phyloP scores from a whole-genome alignment of 2,113 vertebrate genomes.

The Bubo blakistoni region DNA sequence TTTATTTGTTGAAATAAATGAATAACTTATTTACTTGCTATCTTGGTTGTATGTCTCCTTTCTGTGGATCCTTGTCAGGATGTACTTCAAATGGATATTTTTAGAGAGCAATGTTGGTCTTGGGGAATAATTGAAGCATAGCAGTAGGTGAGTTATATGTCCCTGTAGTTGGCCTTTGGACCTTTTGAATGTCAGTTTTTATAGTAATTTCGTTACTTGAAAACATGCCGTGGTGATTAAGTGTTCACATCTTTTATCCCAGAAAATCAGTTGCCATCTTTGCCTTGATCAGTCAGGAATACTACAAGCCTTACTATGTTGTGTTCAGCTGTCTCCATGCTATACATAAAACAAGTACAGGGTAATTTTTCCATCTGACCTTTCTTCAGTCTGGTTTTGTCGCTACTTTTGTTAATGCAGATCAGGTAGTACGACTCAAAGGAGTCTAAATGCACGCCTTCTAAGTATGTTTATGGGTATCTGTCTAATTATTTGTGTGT shows the following conservation, averaged over 20 bases:
- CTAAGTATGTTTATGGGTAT: neutral
- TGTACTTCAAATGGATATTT: constrained; percentile 68
- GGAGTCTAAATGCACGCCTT: constrained; percentile 33
- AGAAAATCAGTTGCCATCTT: constrained; percentile 50
- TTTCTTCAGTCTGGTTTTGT: constrained; percentile 48
- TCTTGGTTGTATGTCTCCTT: constrained; percentile 64
- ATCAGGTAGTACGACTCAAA: constrained; percentile 33
- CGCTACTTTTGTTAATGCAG: constrained; percentile 27
- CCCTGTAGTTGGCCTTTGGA: constrained; percentile 62
- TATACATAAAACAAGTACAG: neutral
- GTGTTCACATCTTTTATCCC: constrained; percentile 55
- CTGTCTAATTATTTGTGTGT: constrained; percentile 5
- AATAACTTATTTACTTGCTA: constrained; percentile 65
- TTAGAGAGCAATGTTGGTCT: constrained; percentile 65
- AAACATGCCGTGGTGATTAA: constrained; percentile 54
- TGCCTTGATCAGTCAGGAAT: constrained; percentile 49
- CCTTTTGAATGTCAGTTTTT: constrained; percentile 60
- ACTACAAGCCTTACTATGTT: constrained; percentile 51
- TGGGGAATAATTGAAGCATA: constrained; percentile 66
- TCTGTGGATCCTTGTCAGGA: constrained; percentile 64
- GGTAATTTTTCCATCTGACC: constrained; percentile 21
- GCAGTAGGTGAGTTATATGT: constrained; percentile 62
- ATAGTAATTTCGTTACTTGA: constrained; percentile 41
- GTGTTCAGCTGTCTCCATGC: constrained; percentile 26
- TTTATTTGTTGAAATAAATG: constrained; percentile 54